Conservation (phyloP, 2,113 vertebrate species). For the Notiomystis cincta region DNA sequence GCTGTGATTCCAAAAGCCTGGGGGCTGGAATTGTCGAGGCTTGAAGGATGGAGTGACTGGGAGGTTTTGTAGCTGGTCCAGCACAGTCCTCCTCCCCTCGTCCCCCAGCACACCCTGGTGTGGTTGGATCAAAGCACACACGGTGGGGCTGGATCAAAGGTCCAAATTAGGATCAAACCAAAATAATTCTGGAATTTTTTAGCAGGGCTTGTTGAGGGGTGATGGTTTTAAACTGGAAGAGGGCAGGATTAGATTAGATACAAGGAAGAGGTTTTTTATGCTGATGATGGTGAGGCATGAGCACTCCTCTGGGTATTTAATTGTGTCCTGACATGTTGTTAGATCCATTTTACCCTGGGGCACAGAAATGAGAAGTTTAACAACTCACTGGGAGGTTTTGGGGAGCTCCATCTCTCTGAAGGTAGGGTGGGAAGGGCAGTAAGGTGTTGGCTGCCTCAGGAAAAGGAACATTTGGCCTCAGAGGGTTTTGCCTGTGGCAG, state of each 20-base stretch:
- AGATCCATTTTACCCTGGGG: not conserved
- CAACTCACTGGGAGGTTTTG: not conserved
- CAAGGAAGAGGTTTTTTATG: not conserved
- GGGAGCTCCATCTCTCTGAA: not conserved
- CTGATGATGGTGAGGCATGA: not conserved
- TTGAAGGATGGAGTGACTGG: not conserved
- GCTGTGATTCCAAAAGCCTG: not conserved
- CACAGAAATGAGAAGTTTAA: not conserved
- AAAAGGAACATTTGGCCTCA: not conserved
- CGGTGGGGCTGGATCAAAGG: not conserved
- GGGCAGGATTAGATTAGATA: not conserved
- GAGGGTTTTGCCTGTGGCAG: not conserved
- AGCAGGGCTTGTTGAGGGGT: no score
- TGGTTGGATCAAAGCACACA: no score
- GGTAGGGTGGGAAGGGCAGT: not conserved
- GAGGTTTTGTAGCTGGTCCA: not conserved
- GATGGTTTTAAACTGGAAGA: not conserved
- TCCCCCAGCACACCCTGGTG: accelerated
- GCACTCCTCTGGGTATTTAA: not conserved
- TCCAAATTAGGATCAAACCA: not conserved
- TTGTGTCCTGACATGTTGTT: not conserved
- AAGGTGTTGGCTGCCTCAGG: not conserved
- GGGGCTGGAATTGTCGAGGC: not conserved
- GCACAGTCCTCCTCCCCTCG: not conserved
- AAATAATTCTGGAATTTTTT: not conserved